Percentiles rank a stretch among this genome's conserved stretches.
Conservation (phyloP, 2,797 vertebrate species). For the Nannoperca obscura region DNA sequence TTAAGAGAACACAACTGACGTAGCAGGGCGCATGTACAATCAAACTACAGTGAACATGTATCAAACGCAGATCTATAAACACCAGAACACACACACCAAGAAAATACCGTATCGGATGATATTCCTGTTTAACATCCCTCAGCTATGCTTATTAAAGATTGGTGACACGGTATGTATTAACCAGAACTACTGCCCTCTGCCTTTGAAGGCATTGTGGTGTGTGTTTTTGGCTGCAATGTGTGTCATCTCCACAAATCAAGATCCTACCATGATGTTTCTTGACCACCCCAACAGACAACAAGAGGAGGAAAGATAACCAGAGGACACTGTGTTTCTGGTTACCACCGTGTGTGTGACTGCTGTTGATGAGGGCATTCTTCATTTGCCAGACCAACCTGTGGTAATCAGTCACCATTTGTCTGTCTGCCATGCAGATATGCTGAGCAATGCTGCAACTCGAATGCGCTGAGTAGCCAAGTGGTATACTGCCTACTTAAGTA, state of each 20-base stretch:
- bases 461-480: slow-evolving; percentile 13
- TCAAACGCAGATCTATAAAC: too few species aligned
- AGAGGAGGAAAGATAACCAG: not conserved
- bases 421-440: slow-evolving; percentile 44
- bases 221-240: not conserved
- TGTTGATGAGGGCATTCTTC: slow-evolving; percentile 53
- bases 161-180: not conserved
- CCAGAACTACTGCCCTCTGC: not conserved
- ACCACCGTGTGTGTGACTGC: slow-evolving; percentile 4
- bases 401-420: slow-evolving; percentile 69
- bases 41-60: too few species aligned
- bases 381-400: slow-evolving; percentile 51
- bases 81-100: too few species aligned
- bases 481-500: slow-evolving; percentile 8
- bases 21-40: too few species aligned
- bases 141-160: not conserved
- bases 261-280: not conserved
- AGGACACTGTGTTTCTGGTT: not conserved
- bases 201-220: not conserved
- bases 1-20: too few species aligned
- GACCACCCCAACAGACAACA: not conserved
- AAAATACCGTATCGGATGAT: not conserved
- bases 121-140: not conserved
- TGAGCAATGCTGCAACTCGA: slow-evolving; percentile 45
- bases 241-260: not conserved